Evolutionary conservation across 2,113 vertebrate genomes (phyloP).

Genomic region (Chaetorhynchus papuensis): DNA sequence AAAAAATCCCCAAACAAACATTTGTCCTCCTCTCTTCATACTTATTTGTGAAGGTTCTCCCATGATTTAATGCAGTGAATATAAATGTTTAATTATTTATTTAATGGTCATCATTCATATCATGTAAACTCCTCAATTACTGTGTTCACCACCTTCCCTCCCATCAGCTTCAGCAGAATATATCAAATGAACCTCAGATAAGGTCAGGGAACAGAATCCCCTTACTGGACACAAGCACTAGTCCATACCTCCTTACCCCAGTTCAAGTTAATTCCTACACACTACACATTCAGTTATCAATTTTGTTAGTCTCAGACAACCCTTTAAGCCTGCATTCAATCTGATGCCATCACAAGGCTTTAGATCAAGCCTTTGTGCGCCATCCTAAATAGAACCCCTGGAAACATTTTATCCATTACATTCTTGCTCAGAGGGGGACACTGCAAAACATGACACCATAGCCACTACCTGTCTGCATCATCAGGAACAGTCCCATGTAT

Average conservation of each 20-base stretch:
- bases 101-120: background rate
- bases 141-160: background rate
- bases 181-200: background rate
- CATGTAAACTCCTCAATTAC: background rate
- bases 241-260: background rate
- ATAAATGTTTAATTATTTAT: background rate
- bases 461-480: conserved; percentile 81
- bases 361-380: background rate
- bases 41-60: background rate
- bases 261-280: background rate
- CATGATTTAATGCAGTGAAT: background rate
- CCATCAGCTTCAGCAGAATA: background rate
- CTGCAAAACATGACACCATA: background rate
- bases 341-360: background rate
- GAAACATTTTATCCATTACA: background rate
- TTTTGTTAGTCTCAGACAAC: background rate
- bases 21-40: background rate
- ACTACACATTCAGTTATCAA: background rate
- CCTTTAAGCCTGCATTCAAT: background rate
- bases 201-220: background rate
- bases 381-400: background rate
- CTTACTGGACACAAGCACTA: background rate
- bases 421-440: background rate
- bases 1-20: background rate
- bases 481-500: conserved; percentile 79